Evolutionary conservation across 1,140 invertebrate species (phyloP), one percentile per base, ranked within the genome.

Genomic region (Coenobita brevimanus): DNA sequence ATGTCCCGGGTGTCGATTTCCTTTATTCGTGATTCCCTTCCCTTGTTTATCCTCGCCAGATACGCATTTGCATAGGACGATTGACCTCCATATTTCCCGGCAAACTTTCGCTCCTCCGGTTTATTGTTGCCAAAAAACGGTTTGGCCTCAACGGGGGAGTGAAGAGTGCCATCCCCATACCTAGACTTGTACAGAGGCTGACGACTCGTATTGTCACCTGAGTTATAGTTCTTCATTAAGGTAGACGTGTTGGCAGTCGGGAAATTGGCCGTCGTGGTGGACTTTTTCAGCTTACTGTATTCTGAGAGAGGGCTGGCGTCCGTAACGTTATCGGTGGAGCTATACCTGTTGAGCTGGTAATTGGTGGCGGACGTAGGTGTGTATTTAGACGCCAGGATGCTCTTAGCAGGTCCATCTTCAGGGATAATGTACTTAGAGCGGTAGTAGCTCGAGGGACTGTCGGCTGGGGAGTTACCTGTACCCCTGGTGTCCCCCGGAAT

Each of bases 1-100:
- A 90, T 90, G 41, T 90, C 85, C 17, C 82, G 80, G 10, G 82
- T 89, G 50, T 86, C 80, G 3, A 90, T 89, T 82, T 90, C 89
- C 41, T 78, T 80, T 0, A 76, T 75, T 21, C 81, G 73, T 21
- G 30, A 33, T 30, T 84, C 76, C 8, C 36, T n/a, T 43, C 62
- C 62, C 13, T 36, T 84, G 36, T 89, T 87, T 17, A 87, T 71
- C 36, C 60, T 80, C 0, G 76, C 76, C 43, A 87, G 57, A 46
- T 87, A 87, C 2, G 43, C 38, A 60, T 57, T 69, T 17, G 76
- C 84, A 27, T 80, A 87, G 50, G 13, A 69, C 0, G 82, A 85
- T 71, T 71, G 38, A 1, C 64, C 62, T n/a, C 84, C 84, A 24
- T 27, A 71, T 38, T 71, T 67, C 17, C 84, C 84, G 41, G 17